phyloP scores from a whole-genome alignment of 2,888 invertebrate genomes.

The Phoronis australis region DNA sequence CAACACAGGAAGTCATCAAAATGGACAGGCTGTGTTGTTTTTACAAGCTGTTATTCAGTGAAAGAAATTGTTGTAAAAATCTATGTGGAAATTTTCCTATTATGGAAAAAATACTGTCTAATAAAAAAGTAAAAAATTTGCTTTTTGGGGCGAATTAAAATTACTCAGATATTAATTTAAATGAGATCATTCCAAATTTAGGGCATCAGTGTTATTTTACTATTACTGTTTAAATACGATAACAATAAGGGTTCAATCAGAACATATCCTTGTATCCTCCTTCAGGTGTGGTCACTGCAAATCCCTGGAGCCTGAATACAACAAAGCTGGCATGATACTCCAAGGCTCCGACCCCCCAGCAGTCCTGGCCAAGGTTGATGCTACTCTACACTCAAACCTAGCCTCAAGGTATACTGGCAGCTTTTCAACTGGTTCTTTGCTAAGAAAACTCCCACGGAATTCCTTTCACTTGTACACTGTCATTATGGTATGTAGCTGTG shows the following conservation, averaged over 20 bases:
- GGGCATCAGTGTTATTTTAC: not conserved
- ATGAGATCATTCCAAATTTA: not conserved
- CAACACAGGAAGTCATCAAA: not conserved
- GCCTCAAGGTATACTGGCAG: conserved; percentile 33
- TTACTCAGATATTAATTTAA: not conserved
- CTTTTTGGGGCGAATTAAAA: not conserved
- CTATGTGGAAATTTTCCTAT: too few relatives aligned
- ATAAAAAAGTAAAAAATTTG: too few relatives aligned
- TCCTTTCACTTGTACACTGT: not conserved
- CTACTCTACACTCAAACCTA: conserved; percentile 53
- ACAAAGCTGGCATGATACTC: conserved; percentile 30
- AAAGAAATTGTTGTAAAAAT: too few relatives aligned
- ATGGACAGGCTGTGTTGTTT: not conserved
- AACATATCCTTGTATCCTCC: conserved; percentile 1
- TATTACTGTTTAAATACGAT: not conserved
- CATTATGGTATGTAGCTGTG: too few relatives aligned
- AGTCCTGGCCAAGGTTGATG: conserved; percentile 39
- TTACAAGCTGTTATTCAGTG: not conserved
- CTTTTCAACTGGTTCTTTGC: not conserved
- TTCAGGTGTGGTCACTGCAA: conserved; percentile 46
- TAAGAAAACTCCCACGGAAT: not conserved
- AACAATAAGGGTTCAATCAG: too few relatives aligned
- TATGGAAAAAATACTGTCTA: too few relatives aligned
- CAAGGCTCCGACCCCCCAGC: conserved; percentile 26
- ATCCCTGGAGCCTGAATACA: conserved; percentile 32